phyloP scores from a whole-genome alignment of 2,888 invertebrate species.

The Lucinisca nassula region DNA sequence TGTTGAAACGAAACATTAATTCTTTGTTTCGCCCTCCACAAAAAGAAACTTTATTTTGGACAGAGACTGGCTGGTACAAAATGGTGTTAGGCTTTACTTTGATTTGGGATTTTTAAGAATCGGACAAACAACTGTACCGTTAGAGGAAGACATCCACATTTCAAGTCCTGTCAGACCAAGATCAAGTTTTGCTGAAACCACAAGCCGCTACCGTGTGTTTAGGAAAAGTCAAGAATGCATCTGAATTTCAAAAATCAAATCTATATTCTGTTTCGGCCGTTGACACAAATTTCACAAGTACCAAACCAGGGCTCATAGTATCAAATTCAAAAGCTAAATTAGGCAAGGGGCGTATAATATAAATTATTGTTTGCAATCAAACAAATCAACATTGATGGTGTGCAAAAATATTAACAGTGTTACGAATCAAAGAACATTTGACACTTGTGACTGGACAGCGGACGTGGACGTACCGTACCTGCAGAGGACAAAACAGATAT shows the following conservation, averaged over 20 bases:
- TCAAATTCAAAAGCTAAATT: background rate
- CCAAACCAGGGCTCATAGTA: background rate
- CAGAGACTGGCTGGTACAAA: background rate
- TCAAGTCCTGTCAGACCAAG: background rate
- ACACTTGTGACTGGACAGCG: background rate
- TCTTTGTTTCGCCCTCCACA: background rate
- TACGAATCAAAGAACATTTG: background rate
- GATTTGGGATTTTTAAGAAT: constrained; percentile 35
- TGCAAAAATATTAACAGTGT: background rate
- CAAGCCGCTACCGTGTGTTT: background rate
- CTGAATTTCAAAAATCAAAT: background rate
- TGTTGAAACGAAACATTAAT: background rate
- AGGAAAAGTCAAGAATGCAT: background rate
- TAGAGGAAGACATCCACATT: background rate
- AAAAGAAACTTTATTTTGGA: constrained; percentile 9
- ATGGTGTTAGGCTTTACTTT: constrained; percentile 32
- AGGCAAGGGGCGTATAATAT: background rate
- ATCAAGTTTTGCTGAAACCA: background rate
- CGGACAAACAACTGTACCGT: background rate
- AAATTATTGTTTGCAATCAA: background rate
- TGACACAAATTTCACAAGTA: background rate
- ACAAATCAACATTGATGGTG: background rate
- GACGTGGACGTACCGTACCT: background rate
- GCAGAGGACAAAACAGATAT: background rate
- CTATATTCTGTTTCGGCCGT: background rate